Evolutionary conservation across 2,797 vertebrate species (phyloP).

Genomic region (Cottoperca gobio): DNA sequence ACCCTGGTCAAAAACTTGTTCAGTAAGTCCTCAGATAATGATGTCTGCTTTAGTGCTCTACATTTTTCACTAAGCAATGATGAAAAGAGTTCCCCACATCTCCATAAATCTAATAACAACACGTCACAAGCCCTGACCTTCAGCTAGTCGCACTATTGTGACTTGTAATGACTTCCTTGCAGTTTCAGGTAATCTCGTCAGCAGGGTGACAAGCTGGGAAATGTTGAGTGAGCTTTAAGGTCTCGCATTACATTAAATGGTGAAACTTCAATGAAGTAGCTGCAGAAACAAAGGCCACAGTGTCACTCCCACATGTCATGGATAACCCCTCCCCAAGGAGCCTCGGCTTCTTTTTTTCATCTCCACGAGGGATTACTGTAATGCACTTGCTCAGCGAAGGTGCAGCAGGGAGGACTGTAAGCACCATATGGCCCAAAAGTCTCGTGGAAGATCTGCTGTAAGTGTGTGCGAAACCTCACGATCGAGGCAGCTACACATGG

Average conservation of each 20-base stretch:
- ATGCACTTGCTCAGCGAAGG: slow-evolving; percentile 75
- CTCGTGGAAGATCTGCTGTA: slow-evolving; percentile 53
- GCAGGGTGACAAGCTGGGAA: background rate
- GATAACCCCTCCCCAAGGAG: slow-evolving; percentile 46
- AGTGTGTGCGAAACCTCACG: slow-evolving; percentile 41
- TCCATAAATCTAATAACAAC: background rate
- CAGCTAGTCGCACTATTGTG: background rate
- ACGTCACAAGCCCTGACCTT: background rate
- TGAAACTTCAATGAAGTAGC: slow-evolving; percentile 6
- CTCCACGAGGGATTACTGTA: slow-evolving; percentile 80
- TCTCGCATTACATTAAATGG: background rate
- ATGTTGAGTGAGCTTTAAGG: too few species aligned
- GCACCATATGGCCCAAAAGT: slow-evolving; percentile 80
- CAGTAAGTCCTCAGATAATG: background rate
- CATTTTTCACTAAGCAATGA: background rate
- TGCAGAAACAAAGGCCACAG: slow-evolving; percentile 13
- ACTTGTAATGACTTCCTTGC: background rate
- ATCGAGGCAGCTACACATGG: slow-evolving; percentile 51
- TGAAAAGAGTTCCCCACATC: background rate
- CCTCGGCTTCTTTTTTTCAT: slow-evolving; percentile 63
- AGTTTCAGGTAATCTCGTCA: background rate
- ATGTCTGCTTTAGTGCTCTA: background rate
- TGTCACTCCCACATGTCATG: slow-evolving; percentile 34
- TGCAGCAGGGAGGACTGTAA: slow-evolving; percentile 68
- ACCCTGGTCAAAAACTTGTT: background rate